A percentile compares a stretch with the other conserved stretches of the same genome.
Evolutionary conservation across 1,140 invertebrate genomes (phyloP).

Genomic region (Trichomalopsis sarcophagae): DNA sequence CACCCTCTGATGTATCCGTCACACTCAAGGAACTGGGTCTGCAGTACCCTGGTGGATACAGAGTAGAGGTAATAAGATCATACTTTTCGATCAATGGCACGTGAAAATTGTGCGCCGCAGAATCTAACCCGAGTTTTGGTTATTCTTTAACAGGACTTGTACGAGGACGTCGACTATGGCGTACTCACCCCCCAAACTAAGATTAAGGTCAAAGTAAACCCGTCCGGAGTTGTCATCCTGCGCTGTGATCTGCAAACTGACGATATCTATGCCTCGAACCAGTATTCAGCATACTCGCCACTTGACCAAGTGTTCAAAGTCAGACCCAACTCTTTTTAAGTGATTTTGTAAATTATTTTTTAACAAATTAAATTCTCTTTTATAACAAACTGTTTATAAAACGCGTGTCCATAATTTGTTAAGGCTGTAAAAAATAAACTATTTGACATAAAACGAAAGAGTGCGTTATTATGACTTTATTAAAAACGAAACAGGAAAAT

Average conservation of each 20-base stretch:
- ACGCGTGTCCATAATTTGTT: slow-evolving; percentile 47
- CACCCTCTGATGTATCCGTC: slow-evolving; percentile 91
- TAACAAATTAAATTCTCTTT: slow-evolving; percentile 49
- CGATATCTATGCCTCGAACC: slow-evolving; percentile 74
- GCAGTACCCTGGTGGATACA: slow-evolving; percentile 85
- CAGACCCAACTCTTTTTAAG: slow-evolving; percentile 68
- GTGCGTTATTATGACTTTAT: not conserved
- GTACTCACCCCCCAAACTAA: slow-evolving; percentile 88
- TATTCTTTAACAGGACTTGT: slow-evolving; percentile 81
- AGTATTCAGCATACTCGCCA: slow-evolving; percentile 78
- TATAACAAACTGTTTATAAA: slow-evolving; percentile 49
- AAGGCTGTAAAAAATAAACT: slow-evolving; percentile 55
- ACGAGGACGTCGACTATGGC: slow-evolving; percentile 90
- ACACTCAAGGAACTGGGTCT: slow-evolving; percentile 89
- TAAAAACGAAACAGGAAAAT: slow-evolving; percentile 1
- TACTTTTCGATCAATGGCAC: not conserved
- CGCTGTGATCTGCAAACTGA: slow-evolving; percentile 85
- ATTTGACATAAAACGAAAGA: slow-evolving; percentile 43
- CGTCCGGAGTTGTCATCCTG: slow-evolving; percentile 92
- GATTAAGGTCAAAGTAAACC: slow-evolving; percentile 95
- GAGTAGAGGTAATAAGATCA: slow-evolving; percentile 82
- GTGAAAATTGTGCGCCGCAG: not conserved
- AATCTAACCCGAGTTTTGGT: slow-evolving; percentile 19
- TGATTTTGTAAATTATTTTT: slow-evolving; percentile 55
- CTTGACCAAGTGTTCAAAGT: slow-evolving; percentile 78